Evolutionary conservation across 2,797 vertebrate genomes (phyloP).

Genomic region (Pelochelys cantorii): DNA sequence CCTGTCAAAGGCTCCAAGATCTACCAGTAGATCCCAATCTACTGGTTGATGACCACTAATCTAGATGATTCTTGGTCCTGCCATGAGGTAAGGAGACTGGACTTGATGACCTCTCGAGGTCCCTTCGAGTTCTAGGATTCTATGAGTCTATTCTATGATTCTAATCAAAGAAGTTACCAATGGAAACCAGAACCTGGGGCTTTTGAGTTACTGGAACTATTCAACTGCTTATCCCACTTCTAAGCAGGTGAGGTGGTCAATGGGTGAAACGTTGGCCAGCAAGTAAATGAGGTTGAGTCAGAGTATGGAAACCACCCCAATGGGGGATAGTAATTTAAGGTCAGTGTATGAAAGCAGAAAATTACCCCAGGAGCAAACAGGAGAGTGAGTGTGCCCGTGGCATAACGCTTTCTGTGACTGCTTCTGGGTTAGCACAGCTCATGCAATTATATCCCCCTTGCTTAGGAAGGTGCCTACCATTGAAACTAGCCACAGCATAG

Average conservation of each 20-base stretch:
- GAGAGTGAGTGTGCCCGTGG: neutral
- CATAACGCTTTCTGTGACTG: fast-evolving
- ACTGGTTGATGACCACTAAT: too few species aligned
- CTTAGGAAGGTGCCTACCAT: neutral
- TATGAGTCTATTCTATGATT: neutral
- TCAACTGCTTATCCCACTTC: fast-evolving
- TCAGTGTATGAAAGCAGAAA: neutral
- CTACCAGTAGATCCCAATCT: too few species aligned
- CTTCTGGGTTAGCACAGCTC: neutral
- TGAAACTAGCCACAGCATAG: neutral
- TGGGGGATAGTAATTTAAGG: neutral
- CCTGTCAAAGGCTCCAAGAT: too few species aligned
- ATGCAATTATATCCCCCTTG: fast-evolving
- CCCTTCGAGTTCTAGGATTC: too few species aligned
- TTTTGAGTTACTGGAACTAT: fast-evolving
- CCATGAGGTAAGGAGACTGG: too few species aligned
- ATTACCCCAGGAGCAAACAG: neutral
- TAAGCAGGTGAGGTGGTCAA: fast-evolving
- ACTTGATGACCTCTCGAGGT: too few species aligned
- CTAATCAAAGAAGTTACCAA: neutral
- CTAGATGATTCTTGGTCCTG: too few species aligned
- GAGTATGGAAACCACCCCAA: neutral
- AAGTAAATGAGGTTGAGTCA: neutral
- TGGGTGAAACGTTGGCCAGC: neutral
- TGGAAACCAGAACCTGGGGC: fast-evolving